Evolutionary conservation across 2,113 vertebrate genomes (phyloP).

Genomic region (Psittacara wagleri): DNA sequence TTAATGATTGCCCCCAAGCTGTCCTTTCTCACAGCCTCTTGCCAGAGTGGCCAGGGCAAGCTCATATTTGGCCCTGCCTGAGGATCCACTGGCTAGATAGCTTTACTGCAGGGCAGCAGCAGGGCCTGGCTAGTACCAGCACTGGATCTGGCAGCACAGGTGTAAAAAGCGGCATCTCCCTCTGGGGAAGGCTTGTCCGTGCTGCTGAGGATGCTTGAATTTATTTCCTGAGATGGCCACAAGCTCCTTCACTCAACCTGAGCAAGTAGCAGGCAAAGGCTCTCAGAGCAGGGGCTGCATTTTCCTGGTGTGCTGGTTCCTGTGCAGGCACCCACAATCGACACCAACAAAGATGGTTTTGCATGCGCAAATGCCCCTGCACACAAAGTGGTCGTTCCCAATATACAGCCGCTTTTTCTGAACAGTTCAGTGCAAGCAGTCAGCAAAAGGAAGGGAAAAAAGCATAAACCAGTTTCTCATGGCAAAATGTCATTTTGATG

Average conservation of each 20-base stretch:
- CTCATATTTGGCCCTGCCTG: background rate
- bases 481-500: conserved; percentile 53
- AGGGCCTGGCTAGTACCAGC: background rate
- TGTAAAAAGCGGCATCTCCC: background rate
- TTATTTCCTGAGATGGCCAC: background rate
- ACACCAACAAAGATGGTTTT: background rate
- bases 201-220: background rate
- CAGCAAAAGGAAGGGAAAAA: background rate
- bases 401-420: background rate
- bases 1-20: conserved; percentile 27
- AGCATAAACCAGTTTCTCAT: background rate
- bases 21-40: conserved; percentile 25
- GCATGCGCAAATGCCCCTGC: background rate
- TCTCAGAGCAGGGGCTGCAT: background rate
- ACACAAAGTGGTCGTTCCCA: background rate
- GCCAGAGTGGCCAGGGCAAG: background rate
- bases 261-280: background rate
- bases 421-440: background rate
- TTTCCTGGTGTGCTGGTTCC: background rate
- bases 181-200: background rate
- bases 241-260: background rate
- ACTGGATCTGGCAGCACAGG: background rate
- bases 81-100: background rate
- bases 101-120: background rate
- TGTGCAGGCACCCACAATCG: background rate